A percentile compares a stretch with the other conserved stretches of the same genome.
Evolutionary conservation across 2,113 vertebrate genomes (phyloP).

Genomic region (Calypte anna): DNA sequence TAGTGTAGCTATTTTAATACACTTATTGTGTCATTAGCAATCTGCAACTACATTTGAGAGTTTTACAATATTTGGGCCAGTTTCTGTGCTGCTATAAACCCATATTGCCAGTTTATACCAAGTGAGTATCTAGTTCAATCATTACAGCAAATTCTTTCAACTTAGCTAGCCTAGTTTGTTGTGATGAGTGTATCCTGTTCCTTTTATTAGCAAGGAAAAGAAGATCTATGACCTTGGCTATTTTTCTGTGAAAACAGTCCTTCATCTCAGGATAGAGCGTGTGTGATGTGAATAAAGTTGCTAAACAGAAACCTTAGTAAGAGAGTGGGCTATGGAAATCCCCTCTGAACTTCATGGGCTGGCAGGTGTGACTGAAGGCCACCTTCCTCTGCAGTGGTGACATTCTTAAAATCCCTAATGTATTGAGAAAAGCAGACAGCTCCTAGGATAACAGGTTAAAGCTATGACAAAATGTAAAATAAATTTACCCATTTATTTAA

Average conservation of each 20-base stretch:
- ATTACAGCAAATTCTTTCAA: not conserved
- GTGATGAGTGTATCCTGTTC: not conserved
- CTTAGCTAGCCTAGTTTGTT: not conserved
- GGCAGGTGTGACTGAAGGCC: not conserved
- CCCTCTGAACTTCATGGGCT: not conserved
- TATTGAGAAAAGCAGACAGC: not conserved
- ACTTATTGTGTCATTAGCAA: not conserved
- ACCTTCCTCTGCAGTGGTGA: not conserved
- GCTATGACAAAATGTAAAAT: not conserved
- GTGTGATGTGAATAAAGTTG: constrained; percentile 16
- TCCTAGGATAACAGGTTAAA: not conserved
- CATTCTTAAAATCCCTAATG: not conserved
- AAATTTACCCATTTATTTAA: not conserved
- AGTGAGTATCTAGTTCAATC: not conserved
- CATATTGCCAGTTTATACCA: not conserved
- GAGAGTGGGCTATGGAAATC: not conserved
- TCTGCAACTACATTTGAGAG: not conserved
- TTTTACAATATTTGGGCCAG: not conserved
- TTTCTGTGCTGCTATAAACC: not conserved
- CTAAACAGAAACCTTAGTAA: not conserved
- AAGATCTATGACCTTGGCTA: not conserved
- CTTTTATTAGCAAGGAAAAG: not conserved
- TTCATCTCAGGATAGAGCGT: not conserved
- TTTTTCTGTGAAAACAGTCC: not conserved
- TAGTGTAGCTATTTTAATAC: not conserved